phyloP scores from a whole-genome alignment of 2,888 invertebrate species.

The Drosophila austrosaltans region DNA sequence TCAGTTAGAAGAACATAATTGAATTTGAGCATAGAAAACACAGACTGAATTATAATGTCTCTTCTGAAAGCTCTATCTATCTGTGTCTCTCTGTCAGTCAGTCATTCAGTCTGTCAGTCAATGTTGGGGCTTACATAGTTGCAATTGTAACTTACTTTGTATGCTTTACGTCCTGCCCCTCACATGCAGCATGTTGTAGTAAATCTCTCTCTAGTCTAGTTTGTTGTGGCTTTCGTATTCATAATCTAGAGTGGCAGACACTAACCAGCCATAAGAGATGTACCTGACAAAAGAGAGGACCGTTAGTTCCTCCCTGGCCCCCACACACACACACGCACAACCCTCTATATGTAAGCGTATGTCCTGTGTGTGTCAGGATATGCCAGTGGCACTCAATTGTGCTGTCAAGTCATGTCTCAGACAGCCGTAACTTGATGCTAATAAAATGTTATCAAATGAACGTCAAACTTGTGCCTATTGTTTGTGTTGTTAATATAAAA shows the following conservation, averaged over 20 bases:
- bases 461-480: constrained; percentile 56
- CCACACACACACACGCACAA: background rate
- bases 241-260: constrained; percentile 17
- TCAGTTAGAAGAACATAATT: background rate
- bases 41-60: constrained; percentile 6
- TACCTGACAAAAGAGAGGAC: constrained; percentile 13
- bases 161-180: constrained; percentile 7
- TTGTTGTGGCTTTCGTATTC: constrained; percentile 16
- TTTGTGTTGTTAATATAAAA: constrained; percentile 16
- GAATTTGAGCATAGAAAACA: constrained; percentile 1
- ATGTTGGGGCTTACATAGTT: background rate
- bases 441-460: constrained; percentile 68
- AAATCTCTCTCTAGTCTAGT: constrained; percentile 15
- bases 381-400: constrained; percentile 11
- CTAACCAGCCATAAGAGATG: constrained; percentile 18
- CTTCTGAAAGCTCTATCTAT: background rate
- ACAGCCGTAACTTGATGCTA: constrained; percentile 56
- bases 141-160: constrained; percentile 9
- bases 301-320: background rate
- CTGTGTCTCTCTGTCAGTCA: background rate
- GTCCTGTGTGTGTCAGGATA: constrained; percentile 9
- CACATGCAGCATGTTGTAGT: background rate
- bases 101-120: constrained; percentile 1
- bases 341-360: background rate
- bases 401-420: constrained; percentile 32